A percentile compares a stretch with the other conserved stretches of the same genome.
These are phyloP conservation scores for Oreortyx pictus DNA, from an alignment of 2,797 vertebrate genomes.

Conservation along the genomic window DNA sequence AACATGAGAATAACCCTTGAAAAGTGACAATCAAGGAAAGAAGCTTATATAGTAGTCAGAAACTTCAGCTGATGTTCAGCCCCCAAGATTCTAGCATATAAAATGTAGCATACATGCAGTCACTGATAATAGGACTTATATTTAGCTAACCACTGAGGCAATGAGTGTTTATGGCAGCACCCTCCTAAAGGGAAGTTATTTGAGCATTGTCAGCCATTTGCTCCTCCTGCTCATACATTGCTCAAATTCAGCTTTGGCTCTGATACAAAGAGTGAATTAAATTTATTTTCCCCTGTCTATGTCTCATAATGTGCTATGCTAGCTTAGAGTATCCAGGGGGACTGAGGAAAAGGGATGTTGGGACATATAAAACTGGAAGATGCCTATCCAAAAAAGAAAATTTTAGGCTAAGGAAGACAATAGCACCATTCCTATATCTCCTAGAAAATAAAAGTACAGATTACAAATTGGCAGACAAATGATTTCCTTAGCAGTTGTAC, in stretches of 20 bases:
- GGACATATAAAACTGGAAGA: constrained; percentile 39
- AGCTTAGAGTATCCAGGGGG: background rate
- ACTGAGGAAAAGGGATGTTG: constrained; percentile 1
- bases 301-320: constrained; percentile 16
- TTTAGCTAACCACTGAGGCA: background rate
- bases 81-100: background rate
- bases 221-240: background rate
- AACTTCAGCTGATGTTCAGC: background rate
- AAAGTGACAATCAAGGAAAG: background rate
- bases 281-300: constrained; percentile 20
- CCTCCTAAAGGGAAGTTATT: constrained; percentile 4
- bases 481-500: background rate
- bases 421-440: background rate
- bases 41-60: accelerated
- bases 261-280: background rate
- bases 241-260: background rate
- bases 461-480: background rate
- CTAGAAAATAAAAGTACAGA: background rate
- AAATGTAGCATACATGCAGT: accelerated
- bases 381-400: constrained; percentile 17
- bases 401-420: background rate
- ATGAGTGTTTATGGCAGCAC: background rate
- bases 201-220: background rate
- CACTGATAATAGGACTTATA: background rate
- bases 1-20: background rate